Conservation (phyloP, 2,113 vertebrate genomes). For the Dasyornis broadbenti region DNA sequence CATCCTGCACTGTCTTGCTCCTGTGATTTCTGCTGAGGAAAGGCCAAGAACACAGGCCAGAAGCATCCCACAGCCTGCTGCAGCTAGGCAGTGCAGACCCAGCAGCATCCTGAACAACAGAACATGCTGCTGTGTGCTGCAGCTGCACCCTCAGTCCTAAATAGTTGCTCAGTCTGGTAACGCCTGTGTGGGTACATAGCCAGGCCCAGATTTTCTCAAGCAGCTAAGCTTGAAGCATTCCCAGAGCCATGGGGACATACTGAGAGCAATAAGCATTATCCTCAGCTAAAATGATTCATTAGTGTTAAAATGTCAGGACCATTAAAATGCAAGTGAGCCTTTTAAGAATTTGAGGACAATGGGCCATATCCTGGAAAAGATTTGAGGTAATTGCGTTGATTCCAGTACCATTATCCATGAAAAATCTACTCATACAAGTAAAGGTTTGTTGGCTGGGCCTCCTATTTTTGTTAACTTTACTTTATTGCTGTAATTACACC, state of each 20-base stretch:
- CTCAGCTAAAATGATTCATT: background rate
- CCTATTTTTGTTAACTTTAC: background rate
- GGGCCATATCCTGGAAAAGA: background rate
- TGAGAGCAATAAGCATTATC: background rate
- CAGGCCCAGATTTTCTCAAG: background rate
- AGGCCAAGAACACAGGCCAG: background rate
- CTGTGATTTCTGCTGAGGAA: background rate
- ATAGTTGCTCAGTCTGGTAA: background rate
- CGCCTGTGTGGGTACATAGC: background rate
- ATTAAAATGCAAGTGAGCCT: background rate
- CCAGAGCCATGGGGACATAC: background rate
- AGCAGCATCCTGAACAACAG: rapidly evolving
- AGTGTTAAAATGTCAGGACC: background rate
- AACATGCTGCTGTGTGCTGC: background rate
- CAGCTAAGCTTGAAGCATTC: background rate
- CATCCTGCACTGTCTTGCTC: background rate
- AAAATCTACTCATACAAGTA: background rate
- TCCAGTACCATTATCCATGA: background rate
- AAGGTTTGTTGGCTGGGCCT: background rate
- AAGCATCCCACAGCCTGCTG: background rate
- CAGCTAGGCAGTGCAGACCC: background rate
- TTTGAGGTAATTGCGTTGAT: background rate
- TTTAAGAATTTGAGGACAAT: background rate
- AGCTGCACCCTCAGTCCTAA: background rate
- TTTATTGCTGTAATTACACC: conserved; percentile 18